Base-by-base conservation (phyloP, 2,797 vertebrate species). In the Lerista edwardsae region DNA sequence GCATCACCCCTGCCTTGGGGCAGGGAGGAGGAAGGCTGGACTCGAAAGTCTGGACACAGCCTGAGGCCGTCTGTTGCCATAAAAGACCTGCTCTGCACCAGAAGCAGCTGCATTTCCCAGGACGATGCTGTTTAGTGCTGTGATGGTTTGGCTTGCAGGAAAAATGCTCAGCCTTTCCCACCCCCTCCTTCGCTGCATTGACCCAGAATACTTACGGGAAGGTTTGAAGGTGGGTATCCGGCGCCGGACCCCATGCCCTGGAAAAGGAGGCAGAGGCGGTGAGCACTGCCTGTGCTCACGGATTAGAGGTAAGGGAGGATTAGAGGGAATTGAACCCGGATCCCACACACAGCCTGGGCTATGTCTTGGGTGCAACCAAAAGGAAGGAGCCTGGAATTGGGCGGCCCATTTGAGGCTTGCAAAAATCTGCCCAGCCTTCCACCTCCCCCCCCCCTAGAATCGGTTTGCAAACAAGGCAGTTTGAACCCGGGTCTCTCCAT, bases 121-220 rank as follows among this genome's bases (percentile, higher is more conserved):
- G 31, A 36, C 36, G 59, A 23, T 5, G 7, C 8, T 6, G 15
- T 17, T 19, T 27, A 44, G n/a, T n/a, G n/a, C n/a, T n/a, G n/a
- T 12, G 59, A 61, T 6, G 19, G 47, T n/a, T 19, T 12, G 15
- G 3, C 15, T 14, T 31, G 29, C 72, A 31, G 72, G 29, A 19
- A 51, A 51, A 7, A 2, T 17, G 14, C 44, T 29, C 25, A 29
- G 34, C 17, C 17, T 1, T 19, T 41, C 39, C 7, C 27, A 11
- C 39, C 41, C 39, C 9, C 14, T 17, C 5, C 2, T 23, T 34
- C 21, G 34, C 55, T 3, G 15, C 36, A 0, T 12, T 27, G 39
- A 14, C 7, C 21, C 4, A 1, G 61, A 15, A 6, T 82, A 90
- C 90, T 90, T 84, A 91, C 90, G 8, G 90, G 90, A 47, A 91